Conservation (phyloP, 2,797 vertebrate species). For the Spondyliosoma cantharus region DNA sequence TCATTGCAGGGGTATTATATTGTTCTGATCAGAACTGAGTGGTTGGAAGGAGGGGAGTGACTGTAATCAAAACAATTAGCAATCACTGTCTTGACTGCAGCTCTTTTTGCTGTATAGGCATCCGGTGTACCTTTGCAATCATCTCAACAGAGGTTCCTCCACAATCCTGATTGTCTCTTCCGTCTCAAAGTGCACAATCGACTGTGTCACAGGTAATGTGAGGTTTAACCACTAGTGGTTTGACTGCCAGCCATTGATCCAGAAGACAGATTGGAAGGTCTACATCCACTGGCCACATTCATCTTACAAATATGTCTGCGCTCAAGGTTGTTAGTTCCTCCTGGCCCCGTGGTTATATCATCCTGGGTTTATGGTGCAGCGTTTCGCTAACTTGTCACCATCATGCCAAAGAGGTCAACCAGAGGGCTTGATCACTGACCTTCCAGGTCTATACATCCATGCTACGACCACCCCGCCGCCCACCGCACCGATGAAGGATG, state of each 20-base stretch:
- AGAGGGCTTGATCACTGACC: conserved; percentile 62
- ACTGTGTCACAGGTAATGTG: conserved; percentile 27
- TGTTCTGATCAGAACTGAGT: conserved; percentile 31
- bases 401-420: conserved; percentile 55
- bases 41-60: conserved; percentile 43
- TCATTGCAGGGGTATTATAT: background rate
- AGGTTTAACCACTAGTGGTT: conserved; percentile 41
- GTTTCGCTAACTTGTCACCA: conserved; percentile 65
- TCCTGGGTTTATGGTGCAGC: conserved; percentile 48
- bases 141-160: conserved; percentile 56
- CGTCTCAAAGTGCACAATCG: conserved; percentile 51
- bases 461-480: conserved; percentile 25
- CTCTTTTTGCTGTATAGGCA: conserved; percentile 49
- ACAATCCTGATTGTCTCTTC: conserved; percentile 64
- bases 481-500: conserved; percentile 69
- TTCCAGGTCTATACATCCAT: conserved; percentile 48
- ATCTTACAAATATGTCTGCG: conserved; percentile 40
- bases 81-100: conserved; percentile 60
- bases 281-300: conserved; percentile 31
- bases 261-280: conserved; percentile 40
- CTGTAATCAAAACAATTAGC: conserved; percentile 68
- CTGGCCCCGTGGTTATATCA: conserved; percentile 35
- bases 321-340: conserved; percentile 56
- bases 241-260: conserved; percentile 50
- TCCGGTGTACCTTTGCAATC: conserved; percentile 69